Evolutionary conservation across 2,113 vertebrate genomes (phyloP), one percentile per base, ranked within the genome.

Genomic region (Corvus cornix): DNA sequence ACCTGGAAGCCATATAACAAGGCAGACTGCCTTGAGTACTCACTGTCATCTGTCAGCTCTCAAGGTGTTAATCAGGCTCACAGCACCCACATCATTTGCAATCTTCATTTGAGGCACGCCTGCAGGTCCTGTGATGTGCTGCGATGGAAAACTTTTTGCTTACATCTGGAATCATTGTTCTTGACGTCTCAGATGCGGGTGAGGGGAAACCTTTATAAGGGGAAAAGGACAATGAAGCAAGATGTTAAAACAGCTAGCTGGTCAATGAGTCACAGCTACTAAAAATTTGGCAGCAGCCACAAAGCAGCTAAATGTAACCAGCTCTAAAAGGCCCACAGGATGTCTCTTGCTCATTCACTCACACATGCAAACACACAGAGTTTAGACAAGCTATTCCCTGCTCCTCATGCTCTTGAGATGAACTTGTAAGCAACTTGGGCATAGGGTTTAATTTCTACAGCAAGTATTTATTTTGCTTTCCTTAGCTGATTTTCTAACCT

Each of bases 211-310:
- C 69, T 94, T 84, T 74, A 30, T 22, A 52, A 84, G 72, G 84
- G 92, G 66, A 90, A 92, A 79, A 96, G 84, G 89, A 92, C 88
- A 96, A 80, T 93, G 93, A 90, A 82, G 67, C 59, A 94, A 85
- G 52, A 92, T 52, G 58, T 93, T 91, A 55, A 94, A 69, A 28
- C 72, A 80, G 79, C 63, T 90, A 68, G 83, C 68, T 11, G 20
- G 60, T 83, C 85, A 64, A 35, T 94, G 96, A 96, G 87, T 96
- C 92, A 97, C 62, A 73, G 80, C 74, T 79, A 90, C 66, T 60
- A 88, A 95, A 72, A 79, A 67, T 60, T 85, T 91, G 86, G 79
- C 68, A 91, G 23, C 80, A 91, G 84, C 69, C 93, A 93, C 92
- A 93, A 91, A 83, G 85, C 88, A 90, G 72, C 68, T 93, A 76